Percentiles rank a stretch among this genome's conserved stretches.
phyloP scores from a whole-genome alignment of 2,888 invertebrate species.

The Cyrtodaria siliqua region DNA sequence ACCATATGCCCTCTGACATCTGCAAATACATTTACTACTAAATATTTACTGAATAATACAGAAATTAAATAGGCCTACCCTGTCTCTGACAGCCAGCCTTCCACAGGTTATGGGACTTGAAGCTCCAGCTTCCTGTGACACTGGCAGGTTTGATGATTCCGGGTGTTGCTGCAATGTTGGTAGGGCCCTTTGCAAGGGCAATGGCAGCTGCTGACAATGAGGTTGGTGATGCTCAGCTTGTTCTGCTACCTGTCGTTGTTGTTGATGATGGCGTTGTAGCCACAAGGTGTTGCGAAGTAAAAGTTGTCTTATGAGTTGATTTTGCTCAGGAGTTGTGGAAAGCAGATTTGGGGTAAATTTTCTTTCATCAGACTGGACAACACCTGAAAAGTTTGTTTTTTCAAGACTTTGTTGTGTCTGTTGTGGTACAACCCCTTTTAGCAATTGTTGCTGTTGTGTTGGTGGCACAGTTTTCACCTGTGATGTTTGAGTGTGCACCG shows the following conservation, averaged over 20 bases:
- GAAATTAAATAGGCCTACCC: conserved; percentile 7
- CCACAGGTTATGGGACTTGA: conserved; percentile 20
- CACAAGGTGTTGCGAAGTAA: conserved; percentile 3
- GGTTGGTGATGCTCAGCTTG: too few relatives aligned
- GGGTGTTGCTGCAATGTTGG: not conserved
- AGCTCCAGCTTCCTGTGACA: not conserved
- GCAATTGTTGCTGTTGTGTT: too few relatives aligned
- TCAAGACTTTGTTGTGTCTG: not conserved
- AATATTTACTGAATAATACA: too few relatives aligned
- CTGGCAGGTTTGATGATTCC: not conserved
- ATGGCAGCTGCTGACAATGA: not conserved
- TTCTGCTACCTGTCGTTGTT: conserved; percentile 2
- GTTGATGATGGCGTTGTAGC: conserved; percentile 16
- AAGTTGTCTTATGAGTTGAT: conserved; percentile 10
- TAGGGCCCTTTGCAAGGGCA: not conserved
- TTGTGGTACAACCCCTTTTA: not conserved
- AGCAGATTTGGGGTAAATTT: too few relatives aligned
- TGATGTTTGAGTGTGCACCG: not conserved
- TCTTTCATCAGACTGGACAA: too few relatives aligned
- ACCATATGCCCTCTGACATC: not conserved
- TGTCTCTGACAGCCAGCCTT: not conserved
- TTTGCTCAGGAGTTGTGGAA: not conserved
- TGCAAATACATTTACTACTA: not conserved
- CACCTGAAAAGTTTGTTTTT: too few relatives aligned
- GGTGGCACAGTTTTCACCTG: too few relatives aligned